Evolutionary conservation across 2,113 vertebrate genomes (phyloP).

Genomic region (Falco punctatus): DNA sequence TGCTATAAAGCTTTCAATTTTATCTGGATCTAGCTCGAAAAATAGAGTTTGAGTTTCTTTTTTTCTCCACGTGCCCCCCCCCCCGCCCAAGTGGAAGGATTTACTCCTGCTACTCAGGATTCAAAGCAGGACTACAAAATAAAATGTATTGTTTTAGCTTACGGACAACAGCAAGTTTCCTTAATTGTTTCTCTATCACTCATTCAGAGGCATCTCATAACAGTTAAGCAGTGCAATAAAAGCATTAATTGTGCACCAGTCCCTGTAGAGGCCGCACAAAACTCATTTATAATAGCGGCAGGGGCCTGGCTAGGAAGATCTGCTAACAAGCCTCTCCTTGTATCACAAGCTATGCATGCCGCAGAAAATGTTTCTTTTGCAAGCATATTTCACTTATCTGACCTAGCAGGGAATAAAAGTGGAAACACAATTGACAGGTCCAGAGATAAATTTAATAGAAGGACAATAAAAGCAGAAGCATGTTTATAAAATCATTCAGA

Average conservation of each 20-base stretch:
- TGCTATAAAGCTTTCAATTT: no score
- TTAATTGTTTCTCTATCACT: neutral
- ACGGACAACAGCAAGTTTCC: neutral
- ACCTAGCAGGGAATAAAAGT: neutral
- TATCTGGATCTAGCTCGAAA: no score
- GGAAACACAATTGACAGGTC: neutral
- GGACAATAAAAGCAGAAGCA: neutral
- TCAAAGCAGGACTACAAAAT: neutral
- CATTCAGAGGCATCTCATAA: neutral
- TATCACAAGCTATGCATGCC: neutral
- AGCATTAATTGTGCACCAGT: neutral
- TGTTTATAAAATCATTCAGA: neutral
- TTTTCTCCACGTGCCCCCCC: no score
- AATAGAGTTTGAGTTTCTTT: no score
- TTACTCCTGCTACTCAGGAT: neutral
- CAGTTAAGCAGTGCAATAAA: neutral
- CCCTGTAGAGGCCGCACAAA: conserved; percentile 36
- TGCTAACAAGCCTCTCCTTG: neutral
- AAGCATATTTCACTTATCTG: neutral
- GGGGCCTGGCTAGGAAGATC: neutral
- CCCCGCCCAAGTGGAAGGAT: neutral
- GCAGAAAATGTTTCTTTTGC: neutral
- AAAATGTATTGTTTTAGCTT: neutral
- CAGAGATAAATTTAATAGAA: neutral
- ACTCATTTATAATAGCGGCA: neutral